A percentile compares a stretch with the other conserved stretches of the same genome.
Evolutionary conservation across 1,140 invertebrate species (phyloP).

Genomic region (Drosophila rhopaloa): DNA sequence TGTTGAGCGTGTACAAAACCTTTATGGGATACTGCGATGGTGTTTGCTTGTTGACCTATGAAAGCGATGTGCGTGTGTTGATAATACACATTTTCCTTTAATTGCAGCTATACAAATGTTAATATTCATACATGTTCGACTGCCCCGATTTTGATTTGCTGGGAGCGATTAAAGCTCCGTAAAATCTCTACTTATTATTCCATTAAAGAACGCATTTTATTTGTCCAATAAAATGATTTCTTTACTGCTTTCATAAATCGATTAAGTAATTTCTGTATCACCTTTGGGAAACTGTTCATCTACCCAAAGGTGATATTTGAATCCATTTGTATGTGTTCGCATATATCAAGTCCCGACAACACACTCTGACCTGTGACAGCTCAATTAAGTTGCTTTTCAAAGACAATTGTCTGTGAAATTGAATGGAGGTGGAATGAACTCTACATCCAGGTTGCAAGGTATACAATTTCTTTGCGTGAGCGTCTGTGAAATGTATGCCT

Average conservation of each 20-base stretch:
- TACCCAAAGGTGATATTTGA: constrained; percentile 29
- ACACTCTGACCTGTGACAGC: constrained; percentile 25
- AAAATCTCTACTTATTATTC: not conserved
- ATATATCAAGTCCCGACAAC: constrained; percentile 1
- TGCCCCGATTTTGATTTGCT: constrained; percentile 19
- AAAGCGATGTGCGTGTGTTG: constrained; percentile 7
- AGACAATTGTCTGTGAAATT: constrained; percentile 35
- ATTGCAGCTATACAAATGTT: constrained; percentile 22
- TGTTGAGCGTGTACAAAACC: constrained; percentile 17
- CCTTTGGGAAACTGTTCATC: not conserved
- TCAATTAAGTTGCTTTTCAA: constrained; percentile 38
- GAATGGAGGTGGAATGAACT: constrained; percentile 1
- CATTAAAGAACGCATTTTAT: not conserved
- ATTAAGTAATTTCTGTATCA: constrained; percentile 9
- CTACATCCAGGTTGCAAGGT: constrained; percentile 1
- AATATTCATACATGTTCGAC: constrained; percentile 2
- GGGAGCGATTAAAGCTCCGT: no score
- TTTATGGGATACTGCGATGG: constrained; percentile 5
- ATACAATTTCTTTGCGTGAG: constrained; percentile 30
- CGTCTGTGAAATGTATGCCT: constrained; percentile 24
- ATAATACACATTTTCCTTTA: constrained; percentile 29
- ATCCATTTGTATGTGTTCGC: not conserved
- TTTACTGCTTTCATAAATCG: constrained; percentile 7
- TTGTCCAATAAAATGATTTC: constrained; percentile 3
- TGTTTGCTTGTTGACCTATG: constrained; percentile 35